Evolutionary conservation across 2,888 invertebrate genomes (phyloP).

Genomic region (Erebia palarica): DNA sequence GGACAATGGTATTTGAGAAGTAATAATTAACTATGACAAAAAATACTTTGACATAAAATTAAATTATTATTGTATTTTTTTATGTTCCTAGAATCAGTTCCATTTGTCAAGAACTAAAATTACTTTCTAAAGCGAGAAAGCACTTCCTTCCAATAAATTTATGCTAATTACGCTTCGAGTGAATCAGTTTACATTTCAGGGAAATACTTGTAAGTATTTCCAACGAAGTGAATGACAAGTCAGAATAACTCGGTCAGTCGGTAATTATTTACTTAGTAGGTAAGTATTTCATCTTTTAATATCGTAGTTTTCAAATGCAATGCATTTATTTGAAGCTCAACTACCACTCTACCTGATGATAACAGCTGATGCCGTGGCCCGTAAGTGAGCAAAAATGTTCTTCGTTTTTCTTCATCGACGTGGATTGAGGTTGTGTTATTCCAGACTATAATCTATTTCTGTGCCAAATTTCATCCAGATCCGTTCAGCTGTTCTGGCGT

Average conservation of each 20-base stretch:
- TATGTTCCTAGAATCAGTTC: neutral
- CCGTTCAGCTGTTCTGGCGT: no score
- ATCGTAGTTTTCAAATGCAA: no score
- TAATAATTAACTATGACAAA: neutral
- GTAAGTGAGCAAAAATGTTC: no score
- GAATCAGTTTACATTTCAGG: neutral
- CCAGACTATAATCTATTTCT: no score
- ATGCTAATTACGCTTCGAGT: neutral
- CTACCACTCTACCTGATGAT: no score
- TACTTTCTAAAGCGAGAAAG: constrained; percentile 3
- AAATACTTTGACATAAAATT: neutral
- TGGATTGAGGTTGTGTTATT: no score
- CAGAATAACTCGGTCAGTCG: no score
- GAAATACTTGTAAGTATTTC: neutral
- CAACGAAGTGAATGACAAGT: neutral
- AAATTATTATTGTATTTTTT: neutral
- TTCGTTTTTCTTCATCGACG: no score
- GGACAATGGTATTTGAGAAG: neutral
- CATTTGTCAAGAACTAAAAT: neutral
- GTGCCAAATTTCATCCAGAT: no score
- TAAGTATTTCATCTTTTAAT: no score
- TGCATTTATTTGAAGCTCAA: no score
- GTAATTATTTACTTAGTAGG: neutral
- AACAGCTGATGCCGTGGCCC: no score
- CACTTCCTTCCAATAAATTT: neutral